Conservation (phyloP, 2,797 vertebrate species). For the Bovichtus variegatus region DNA sequence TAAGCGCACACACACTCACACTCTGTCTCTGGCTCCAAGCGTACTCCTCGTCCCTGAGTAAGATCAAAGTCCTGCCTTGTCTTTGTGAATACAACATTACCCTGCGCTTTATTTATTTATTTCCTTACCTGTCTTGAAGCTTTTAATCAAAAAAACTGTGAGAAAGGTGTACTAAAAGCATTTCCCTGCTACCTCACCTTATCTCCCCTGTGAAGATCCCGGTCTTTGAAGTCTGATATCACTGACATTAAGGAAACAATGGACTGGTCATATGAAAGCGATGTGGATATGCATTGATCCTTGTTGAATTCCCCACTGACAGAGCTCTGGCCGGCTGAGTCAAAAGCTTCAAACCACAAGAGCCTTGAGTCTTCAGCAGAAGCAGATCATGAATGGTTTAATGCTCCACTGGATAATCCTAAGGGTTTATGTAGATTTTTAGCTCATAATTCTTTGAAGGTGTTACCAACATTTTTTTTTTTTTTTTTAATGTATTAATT, state of each 20-base stretch:
- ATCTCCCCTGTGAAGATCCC: constrained; percentile 47
- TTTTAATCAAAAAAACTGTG: constrained; percentile 68
- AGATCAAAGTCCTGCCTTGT: constrained; percentile 77
- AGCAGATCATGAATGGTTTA: constrained; percentile 9
- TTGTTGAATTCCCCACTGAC: constrained; percentile 28
- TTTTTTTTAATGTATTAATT: neutral
- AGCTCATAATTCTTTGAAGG: neutral
- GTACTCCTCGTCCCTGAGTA: constrained; percentile 42
- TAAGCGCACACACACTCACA: constrained; percentile 1
- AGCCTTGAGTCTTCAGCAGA: neutral
- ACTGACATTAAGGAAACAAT: constrained; percentile 62
- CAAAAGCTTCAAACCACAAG: constrained; percentile 10
- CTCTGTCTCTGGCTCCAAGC: constrained; percentile 44
- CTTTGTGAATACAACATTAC: constrained; percentile 69
- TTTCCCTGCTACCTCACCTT: constrained; percentile 54
- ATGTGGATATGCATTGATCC: constrained; percentile 40
- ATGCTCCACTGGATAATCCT: neutral
- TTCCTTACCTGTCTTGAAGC: constrained; percentile 50
- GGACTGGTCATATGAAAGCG: constrained; percentile 44
- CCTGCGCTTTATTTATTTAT: constrained; percentile 69
- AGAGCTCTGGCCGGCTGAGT: constrained; percentile 4
- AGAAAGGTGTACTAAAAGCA: constrained; percentile 56
- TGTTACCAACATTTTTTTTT: no score
- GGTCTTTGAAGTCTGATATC: constrained; percentile 65
- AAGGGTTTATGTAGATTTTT: neutral